These are phyloP conservation scores for Hirundo rustica DNA, from an alignment of 2,797 vertebrate genomes.

Conservation along the genomic window DNA sequence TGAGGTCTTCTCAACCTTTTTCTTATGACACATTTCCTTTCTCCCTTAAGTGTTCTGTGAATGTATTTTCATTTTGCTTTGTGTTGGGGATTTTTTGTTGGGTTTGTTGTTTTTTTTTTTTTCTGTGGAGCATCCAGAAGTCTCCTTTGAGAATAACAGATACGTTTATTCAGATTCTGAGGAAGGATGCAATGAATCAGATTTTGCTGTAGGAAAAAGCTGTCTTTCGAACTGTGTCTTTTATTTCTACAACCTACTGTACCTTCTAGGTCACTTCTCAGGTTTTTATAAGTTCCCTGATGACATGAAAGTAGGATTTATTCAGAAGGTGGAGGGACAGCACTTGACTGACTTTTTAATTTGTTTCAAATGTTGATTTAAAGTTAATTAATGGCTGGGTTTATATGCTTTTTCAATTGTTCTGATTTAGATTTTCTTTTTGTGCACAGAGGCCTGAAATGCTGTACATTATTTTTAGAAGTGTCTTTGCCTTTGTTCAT, in stretches of 20 bases:
- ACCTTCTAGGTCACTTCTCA: background rate
- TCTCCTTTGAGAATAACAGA: constrained; percentile 25
- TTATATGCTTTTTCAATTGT: background rate
- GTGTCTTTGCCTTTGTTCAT: background rate
- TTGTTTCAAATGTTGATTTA: background rate
- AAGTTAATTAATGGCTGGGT: background rate
- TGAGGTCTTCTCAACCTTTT: constrained; percentile 56
- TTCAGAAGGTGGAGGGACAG: background rate
- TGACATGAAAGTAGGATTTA: background rate
- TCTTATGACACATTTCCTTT: constrained; percentile 65
- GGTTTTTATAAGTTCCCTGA: background rate
- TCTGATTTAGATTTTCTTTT: background rate
- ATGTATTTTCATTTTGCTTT: constrained; percentile 17
- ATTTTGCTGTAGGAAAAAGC: background rate
- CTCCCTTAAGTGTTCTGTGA: constrained; percentile 17
- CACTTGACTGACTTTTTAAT: background rate
- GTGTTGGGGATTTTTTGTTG: background rate
- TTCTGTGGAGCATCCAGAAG: constrained; percentile 1
- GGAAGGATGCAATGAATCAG: constrained; percentile 51
- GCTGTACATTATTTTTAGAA: background rate
- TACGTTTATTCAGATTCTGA: constrained; percentile 18
- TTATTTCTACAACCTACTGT: background rate
- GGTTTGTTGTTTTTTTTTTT: background rate
- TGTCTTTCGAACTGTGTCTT: background rate
- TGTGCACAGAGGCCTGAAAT: background rate